Base-by-base conservation (phyloP, 2,888 invertebrate species). In the Drosophila kambysellisi region DNA sequence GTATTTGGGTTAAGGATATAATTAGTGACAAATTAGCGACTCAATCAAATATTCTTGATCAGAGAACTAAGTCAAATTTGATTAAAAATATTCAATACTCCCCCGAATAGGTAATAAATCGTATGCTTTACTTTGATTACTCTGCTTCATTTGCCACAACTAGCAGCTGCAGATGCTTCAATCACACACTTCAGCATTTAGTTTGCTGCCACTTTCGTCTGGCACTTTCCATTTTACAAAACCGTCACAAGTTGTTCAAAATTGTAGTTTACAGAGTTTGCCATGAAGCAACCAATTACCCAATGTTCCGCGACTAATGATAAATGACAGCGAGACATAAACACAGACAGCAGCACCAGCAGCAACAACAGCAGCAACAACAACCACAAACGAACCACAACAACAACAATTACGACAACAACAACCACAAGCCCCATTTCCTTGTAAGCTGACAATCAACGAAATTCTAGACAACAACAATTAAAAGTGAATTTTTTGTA, bases 301-400 rank as follows among this genome's bases (percentile, higher is more conserved):
- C 60, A 71, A 51, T 69, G 69, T 69, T 61, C 56, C 8, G 60
- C 53, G 63, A 67, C 82, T 82, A 89, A 86, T 86, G 88, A 89
- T 88, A 89, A 89, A 86, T 86, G 89, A 89, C 82, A 81, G 69
- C 64, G 63, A 52, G 59, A 25, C 73, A 76, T 57, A 76, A 80
- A 79, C 60, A 74, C 57, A 56, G 65, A 43, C 52, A 56, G 32
- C 29, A 56, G 43, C 58, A 58, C 29, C 39, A 41, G n/a, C 58
- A 43, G 4, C 29, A 58, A 37, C 58, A 50, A 29, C 39, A 37
- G n/a, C 59, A 54, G 43, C 58, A 58, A 54, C 58, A 8, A 33
- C 39, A 29, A 37, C 39, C n/a, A 17, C 79, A 59, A 48, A 58
- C 20, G 37, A 53, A 58, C 15, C 12, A 25, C 43, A 69, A 41